These are phyloP conservation scores for Hypothenemus hampei DNA, from an alignment of 1,140 invertebrate genomes.

Conservation along the genomic window DNA sequence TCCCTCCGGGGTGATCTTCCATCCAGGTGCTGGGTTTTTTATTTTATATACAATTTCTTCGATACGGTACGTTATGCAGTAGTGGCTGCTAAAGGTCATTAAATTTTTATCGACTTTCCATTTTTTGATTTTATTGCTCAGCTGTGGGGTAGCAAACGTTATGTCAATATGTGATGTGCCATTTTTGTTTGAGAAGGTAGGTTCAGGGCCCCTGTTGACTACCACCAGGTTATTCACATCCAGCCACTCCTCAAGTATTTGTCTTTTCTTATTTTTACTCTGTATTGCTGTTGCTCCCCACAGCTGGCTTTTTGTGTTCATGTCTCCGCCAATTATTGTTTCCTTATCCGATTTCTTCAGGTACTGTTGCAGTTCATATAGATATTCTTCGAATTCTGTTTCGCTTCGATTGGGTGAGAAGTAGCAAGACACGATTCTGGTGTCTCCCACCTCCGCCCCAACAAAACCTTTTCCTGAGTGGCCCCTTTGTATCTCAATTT, in stretches of 20 bases:
- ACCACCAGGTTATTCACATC: neutral
- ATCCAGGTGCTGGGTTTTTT: neutral
- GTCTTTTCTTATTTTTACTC: neutral
- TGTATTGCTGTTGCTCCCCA: neutral
- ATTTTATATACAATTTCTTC: neutral
- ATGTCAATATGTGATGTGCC: neutral
- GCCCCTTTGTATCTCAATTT: no score
- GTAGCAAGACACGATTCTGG: neutral
- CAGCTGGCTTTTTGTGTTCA: neutral
- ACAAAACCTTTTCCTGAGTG: no score
- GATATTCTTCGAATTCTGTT: neutral
- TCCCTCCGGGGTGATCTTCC: neutral
- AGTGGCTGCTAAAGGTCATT: neutral
- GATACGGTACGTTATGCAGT: neutral
- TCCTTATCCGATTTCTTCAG: neutral
- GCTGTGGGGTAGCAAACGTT: neutral
- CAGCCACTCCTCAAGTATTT: neutral
- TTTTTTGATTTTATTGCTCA: neutral
- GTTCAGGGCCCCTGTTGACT: neutral
- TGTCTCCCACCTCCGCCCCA: neutral
- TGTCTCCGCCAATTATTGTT: neutral
- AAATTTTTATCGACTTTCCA: neutral
- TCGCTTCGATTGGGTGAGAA: neutral
- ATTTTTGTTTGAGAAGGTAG: neutral
- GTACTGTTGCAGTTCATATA: neutral